phyloP scores from a whole-genome alignment of 2,797 vertebrate species.

The Semaprochilodus insignis region DNA sequence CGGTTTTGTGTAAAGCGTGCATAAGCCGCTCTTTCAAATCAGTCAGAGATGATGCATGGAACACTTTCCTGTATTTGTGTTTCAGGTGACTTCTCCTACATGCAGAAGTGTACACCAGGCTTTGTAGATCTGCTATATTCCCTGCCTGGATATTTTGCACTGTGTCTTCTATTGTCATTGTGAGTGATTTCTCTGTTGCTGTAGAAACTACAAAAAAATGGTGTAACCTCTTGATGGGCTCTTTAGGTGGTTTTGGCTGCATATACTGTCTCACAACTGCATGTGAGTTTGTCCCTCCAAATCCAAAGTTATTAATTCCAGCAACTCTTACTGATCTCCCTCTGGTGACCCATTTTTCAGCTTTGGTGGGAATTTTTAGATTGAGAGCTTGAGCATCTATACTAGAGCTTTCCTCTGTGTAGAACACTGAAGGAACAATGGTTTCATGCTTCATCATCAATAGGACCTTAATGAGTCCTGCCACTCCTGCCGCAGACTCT shows the following conservation, averaged over 20 bases:
- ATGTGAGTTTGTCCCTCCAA: slow-evolving; percentile 91
- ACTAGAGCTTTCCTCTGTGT: slow-evolving; percentile 77
- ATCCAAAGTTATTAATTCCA: slow-evolving; percentile 90
- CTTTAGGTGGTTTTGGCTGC: slow-evolving; percentile 43
- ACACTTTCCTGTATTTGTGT: slow-evolving; percentile 82
- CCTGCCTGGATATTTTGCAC: slow-evolving; percentile 70
- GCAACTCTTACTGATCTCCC: slow-evolving; percentile 75
- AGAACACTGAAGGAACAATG: slow-evolving; percentile 86
- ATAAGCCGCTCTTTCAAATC: slow-evolving; percentile 77
- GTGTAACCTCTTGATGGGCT: background rate
- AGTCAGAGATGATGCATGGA: slow-evolving; percentile 76
- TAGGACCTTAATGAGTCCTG: slow-evolving; percentile 89
- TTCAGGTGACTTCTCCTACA: slow-evolving; percentile 85
- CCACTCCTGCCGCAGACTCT: slow-evolving; percentile 89
- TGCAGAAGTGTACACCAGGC: slow-evolving; percentile 83
- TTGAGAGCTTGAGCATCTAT: slow-evolving; percentile 78
- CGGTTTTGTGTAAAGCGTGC: slow-evolving; percentile 57
- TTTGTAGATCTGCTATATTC: slow-evolving; percentile 70
- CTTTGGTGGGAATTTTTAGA: slow-evolving; percentile 75
- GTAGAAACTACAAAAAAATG: slow-evolving; percentile 79
- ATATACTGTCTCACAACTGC: slow-evolving; percentile 80
- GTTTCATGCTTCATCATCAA: slow-evolving; percentile 89
- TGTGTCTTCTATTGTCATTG: slow-evolving; percentile 72
- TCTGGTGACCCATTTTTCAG: slow-evolving; percentile 80
- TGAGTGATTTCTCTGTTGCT: slow-evolving; percentile 79